phyloP scores from a whole-genome alignment of 2,113 vertebrate genomes.

The Leiothrix lutea region DNA sequence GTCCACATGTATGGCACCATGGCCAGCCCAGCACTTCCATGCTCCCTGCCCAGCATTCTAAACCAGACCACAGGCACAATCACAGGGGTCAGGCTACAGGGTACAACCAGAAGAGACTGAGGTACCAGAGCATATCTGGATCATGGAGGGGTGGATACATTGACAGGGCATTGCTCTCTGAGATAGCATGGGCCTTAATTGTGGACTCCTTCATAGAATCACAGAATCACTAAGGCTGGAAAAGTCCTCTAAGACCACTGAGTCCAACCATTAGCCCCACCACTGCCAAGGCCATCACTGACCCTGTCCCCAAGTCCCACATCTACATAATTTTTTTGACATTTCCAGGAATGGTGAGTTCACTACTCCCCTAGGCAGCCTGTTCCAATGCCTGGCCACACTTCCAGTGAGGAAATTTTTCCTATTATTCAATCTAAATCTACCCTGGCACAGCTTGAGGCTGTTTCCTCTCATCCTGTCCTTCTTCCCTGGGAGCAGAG shows the following conservation, averaged over 20 bases:
- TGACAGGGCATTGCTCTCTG: background rate
- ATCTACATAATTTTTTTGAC: background rate
- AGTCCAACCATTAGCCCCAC: background rate
- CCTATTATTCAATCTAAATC: background rate
- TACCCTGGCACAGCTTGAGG: background rate
- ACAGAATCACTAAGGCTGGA: background rate
- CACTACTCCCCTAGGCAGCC: background rate
- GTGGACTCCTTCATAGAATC: background rate
- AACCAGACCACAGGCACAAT: background rate
- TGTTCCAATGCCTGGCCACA: background rate
- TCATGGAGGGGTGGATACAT: rapidly evolving
- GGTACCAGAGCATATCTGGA: background rate
- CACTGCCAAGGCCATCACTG: background rate
- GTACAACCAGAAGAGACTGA: background rate
- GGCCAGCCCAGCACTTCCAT: background rate
- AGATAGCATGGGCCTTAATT: rapidly evolving
- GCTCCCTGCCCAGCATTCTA: background rate
- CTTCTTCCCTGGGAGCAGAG: background rate
- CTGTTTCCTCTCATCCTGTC: rapidly evolving
- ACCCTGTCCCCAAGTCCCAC: background rate
- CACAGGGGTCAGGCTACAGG: background rate
- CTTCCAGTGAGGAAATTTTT: background rate
- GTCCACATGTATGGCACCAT: background rate
- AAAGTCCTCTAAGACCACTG: background rate
- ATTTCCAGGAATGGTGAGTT: background rate